These are phyloP conservation scores for Buphagus erythrorhynchus DNA, from an alignment of 2,797 vertebrate genomes.

Conservation along the genomic window DNA sequence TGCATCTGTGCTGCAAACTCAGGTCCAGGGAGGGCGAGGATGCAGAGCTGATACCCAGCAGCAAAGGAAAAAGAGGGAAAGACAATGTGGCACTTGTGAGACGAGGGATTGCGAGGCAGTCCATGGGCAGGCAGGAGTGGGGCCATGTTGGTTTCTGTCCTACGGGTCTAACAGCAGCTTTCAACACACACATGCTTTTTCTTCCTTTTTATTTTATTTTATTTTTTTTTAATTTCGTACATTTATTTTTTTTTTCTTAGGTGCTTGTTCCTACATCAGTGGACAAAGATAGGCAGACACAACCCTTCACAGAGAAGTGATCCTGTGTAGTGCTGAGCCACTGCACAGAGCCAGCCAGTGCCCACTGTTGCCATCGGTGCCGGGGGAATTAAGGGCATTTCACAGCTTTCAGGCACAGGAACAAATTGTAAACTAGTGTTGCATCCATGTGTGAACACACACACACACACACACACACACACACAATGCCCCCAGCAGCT, in stretches of 20 bases:
- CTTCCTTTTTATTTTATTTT: neutral
- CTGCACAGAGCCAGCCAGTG: neutral
- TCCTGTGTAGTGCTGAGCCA: neutral
- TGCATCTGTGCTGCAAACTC: neutral
- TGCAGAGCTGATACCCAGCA: neutral
- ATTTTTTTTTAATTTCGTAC: neutral
- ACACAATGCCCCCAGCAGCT: neutral
- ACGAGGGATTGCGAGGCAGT: neutral
- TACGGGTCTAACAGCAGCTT: neutral
- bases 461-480: neutral
- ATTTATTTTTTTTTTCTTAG: neutral
- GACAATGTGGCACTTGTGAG: rapidly evolving
- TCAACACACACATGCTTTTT: neutral
- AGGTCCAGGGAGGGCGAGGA: rapidly evolving
- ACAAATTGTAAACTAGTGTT: conserved; percentile 15
- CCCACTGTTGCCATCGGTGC: neutral
- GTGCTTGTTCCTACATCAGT: neutral
- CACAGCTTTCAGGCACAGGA: conserved; percentile 22
- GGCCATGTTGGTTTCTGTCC: rapidly evolving
- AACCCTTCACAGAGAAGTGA: neutral
- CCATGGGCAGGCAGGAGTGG: neutral
- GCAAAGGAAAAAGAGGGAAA: neutral
- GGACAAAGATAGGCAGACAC: rapidly evolving
- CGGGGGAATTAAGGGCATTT: neutral
- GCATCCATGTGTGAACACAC: conserved; percentile 31